These are phyloP conservation scores for Lepus europaeus DNA, from an alignment of 2,113 vertebrate species.

Conservation along the genomic window DNA sequence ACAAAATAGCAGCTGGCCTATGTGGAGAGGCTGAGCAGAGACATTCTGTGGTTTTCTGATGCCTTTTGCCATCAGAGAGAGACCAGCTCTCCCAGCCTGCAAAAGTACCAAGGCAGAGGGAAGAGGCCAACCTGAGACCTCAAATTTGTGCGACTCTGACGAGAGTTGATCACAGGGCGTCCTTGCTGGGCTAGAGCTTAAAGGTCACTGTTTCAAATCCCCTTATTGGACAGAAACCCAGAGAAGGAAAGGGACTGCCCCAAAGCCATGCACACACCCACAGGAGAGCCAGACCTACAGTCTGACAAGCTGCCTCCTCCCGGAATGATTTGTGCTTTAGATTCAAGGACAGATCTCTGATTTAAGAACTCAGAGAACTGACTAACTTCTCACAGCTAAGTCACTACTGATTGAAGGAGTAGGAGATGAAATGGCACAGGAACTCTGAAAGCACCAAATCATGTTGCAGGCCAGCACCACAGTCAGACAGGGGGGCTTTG, in stretches of 20 bases:
- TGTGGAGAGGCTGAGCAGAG: background rate
- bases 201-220: background rate
- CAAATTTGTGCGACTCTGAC: background rate
- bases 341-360: background rate
- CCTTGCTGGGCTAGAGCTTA: background rate
- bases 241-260: background rate
- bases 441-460: background rate
- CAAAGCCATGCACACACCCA: background rate
- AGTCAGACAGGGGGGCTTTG: accelerated
- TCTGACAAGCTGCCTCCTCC: background rate
- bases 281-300: background rate
- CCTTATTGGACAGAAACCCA: background rate
- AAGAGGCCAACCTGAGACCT: background rate
- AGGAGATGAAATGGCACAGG: background rate
- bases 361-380: background rate
- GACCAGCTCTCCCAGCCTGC: background rate
- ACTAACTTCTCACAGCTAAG: background rate
- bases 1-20: background rate
- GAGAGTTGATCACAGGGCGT: background rate
- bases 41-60: background rate
- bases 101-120: background rate
- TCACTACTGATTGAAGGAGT: background rate
- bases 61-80: background rate
- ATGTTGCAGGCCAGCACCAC: background rate
- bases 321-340: background rate